Evolutionary conservation across 2,888 invertebrate genomes (phyloP).

Genomic region (Hylaea fasciaria): DNA sequence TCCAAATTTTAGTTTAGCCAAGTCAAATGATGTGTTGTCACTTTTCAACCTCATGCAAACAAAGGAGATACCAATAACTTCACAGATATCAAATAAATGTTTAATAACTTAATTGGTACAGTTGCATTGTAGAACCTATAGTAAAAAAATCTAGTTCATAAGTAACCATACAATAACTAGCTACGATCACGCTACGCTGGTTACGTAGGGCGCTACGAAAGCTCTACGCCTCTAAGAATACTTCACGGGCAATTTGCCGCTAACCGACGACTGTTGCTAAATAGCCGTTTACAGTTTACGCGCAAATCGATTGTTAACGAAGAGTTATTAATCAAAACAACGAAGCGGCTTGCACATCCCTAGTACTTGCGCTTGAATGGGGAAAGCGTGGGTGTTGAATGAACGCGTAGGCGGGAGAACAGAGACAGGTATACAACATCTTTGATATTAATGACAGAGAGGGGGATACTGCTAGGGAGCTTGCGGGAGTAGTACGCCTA

Average conservation of each 20-base stretch:
- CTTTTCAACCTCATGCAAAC: no score
- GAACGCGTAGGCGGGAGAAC: conserved; percentile 65
- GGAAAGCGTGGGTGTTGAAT: conserved; percentile 66
- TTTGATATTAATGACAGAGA: conserved; percentile 29
- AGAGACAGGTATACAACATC: conserved; percentile 36
- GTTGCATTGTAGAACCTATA: no score
- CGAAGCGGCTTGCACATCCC: conserved; percentile 46
- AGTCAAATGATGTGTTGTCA: no score
- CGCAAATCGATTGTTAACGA: conserved; percentile 34
- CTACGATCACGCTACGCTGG: conserved; percentile 11
- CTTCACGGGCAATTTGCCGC: conserved; percentile 11
- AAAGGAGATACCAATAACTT: no score
- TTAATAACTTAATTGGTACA: no score
- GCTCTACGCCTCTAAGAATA: neutral
- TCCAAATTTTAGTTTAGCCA: no score
- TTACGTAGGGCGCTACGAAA: conserved; percentile 22
- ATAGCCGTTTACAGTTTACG: conserved; percentile 18
- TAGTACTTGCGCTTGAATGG: conserved; percentile 64
- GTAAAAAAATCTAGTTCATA: no score
- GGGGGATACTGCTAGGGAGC: conserved; percentile 6
- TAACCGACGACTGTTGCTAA: conserved; percentile 8
- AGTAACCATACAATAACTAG: neutral
- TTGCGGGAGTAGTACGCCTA: conserved; percentile 46
- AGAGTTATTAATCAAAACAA: conserved; percentile 49
- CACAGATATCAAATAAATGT: no score